Percentiles rank a stretch among this genome's conserved stretches.
These are phyloP conservation scores for Muntiacus reevesi DNA, from an alignment of 2,113 vertebrate species.

Conservation along the genomic window DNA sequence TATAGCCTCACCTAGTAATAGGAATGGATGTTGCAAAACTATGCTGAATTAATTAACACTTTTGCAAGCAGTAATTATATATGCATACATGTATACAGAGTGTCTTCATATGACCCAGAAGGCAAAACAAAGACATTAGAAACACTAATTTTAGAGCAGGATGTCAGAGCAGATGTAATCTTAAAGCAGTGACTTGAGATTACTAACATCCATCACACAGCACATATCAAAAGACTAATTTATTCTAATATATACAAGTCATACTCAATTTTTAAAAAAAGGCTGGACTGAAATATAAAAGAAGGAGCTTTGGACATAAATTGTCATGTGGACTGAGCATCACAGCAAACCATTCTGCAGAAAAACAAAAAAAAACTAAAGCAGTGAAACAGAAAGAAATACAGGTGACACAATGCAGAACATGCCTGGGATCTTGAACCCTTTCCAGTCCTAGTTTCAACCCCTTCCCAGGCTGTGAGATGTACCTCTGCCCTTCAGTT, in stretches of 20 bases:
- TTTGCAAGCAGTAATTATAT: not conserved
- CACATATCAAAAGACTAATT: not conserved
- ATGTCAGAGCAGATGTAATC: not conserved
- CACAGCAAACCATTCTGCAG: not conserved
- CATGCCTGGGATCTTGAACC: not conserved
- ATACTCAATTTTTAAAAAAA: not conserved
- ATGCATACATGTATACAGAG: not conserved
- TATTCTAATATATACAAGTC: not conserved
- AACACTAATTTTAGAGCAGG: not conserved
- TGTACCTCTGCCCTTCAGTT: not conserved
- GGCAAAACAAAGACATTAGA: not conserved
- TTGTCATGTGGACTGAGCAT: not conserved
- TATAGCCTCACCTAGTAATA: not conserved
- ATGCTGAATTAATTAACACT: not conserved
- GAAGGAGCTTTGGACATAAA: not conserved
- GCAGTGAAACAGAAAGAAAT: not conserved
- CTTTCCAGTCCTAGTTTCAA: not conserved
- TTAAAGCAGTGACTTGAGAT: not conserved
- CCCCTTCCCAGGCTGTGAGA: not conserved
- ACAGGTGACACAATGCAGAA: not conserved
- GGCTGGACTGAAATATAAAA: not conserved
- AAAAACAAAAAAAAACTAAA: not conserved
- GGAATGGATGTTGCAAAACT: not conserved
- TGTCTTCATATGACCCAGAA: not conserved
- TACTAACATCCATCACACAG: not conserved